These are phyloP conservation scores for Heliconius himera DNA, from an alignment of 1,140 invertebrate species.

Conservation along the genomic window DNA sequence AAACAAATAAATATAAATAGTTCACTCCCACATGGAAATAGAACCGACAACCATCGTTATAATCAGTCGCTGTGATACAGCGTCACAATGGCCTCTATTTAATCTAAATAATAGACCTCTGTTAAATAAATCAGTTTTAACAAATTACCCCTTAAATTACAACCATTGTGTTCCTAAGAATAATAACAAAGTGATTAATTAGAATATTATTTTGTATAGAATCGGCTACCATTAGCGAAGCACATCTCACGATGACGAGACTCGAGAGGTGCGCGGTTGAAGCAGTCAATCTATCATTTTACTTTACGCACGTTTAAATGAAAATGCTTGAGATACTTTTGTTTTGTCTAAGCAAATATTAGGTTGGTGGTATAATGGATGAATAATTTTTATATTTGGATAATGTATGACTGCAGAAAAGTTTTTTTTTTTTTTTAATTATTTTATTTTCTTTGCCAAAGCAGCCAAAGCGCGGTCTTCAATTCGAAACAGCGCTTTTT, in stretches of 20 bases:
- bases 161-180: background rate
- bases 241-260: constrained; percentile 2
- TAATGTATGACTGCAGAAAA: too few species aligned
- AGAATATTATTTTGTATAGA: background rate
- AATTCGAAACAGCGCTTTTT: too few species aligned
- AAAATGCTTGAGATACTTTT: background rate
- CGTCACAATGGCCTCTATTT: too few species aligned
- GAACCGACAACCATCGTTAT: too few species aligned
- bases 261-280: background rate
- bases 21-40: too few species aligned
- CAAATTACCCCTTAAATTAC: background rate
- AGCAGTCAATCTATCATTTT: constrained; percentile 13
- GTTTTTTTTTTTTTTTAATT: too few species aligned
- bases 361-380: background rate
- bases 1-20: too few species aligned
- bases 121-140: background rate
- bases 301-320: constrained; percentile 11
- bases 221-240: background rate
- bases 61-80: too few species aligned
- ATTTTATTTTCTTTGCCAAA: too few species aligned
- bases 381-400: background rate
- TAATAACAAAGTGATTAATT: constrained; percentile 3
- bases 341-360: background rate
- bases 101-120: too few species aligned
- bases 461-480: too few species aligned